These are phyloP conservation scores for Rhamnusium bicolor DNA, from an alignment of 2,888 invertebrate genomes.

Conservation along the genomic window DNA sequence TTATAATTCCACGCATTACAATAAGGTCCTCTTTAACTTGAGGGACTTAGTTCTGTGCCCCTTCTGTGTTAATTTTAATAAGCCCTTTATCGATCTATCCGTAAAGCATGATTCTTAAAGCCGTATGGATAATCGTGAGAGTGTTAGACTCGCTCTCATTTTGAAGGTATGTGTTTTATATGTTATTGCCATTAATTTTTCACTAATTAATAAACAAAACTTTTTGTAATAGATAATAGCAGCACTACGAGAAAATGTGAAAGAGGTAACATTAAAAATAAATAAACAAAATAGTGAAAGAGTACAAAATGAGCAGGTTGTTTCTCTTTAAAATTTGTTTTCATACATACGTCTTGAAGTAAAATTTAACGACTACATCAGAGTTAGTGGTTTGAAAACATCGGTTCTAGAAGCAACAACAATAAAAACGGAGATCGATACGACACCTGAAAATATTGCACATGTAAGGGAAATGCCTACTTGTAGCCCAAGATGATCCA, in stretches of 20 bases:
- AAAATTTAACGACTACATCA: not conserved
- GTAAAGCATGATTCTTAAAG: not conserved
- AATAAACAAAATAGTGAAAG: too few species aligned
- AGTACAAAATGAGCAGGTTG: too few species aligned
- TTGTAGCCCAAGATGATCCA: not conserved
- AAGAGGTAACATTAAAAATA: too few species aligned
- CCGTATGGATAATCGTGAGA: too few species aligned
- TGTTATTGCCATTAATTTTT: too few species aligned
- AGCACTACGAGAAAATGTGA: too few species aligned
- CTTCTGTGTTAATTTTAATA: constrained; percentile 6
- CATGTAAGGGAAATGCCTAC: not conserved
- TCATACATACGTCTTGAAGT: too few species aligned
- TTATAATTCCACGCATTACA: constrained; percentile 23
- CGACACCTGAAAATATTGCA: not conserved
- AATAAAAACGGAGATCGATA: not conserved
- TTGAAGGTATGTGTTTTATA: too few species aligned
- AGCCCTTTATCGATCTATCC: constrained; percentile 12
- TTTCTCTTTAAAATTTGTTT: too few species aligned
- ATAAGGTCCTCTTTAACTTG: constrained; percentile 13
- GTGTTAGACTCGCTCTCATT: too few species aligned
- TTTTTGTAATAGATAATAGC: too few species aligned
- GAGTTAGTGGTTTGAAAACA: not conserved
- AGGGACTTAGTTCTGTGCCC: not conserved
- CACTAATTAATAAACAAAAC: too few species aligned
- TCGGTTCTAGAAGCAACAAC: not conserved